Evolutionary conservation across 1,140 invertebrate genomes (phyloP), one percentile per base, ranked within the genome.

Genomic region (Camponotus pennsylvanicus): DNA sequence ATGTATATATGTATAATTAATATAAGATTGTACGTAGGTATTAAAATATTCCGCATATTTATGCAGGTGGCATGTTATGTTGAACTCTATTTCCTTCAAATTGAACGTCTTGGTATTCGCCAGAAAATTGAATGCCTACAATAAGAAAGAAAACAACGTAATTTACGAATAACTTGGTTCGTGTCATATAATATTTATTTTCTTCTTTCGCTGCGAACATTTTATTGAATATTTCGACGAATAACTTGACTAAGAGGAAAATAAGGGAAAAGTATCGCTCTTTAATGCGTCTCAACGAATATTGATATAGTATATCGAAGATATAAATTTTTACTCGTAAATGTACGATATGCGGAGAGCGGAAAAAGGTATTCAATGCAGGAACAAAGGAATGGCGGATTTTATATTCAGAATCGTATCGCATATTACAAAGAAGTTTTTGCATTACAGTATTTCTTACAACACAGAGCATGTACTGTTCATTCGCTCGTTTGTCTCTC

Each of bases 21-120:
- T 61, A 34, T 40, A 87, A 79, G 52, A 64, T 11, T 73, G 40
- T 79, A 84, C 75, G 66, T 67, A 84, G 45, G 69, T 90, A 90
- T 90, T 90, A 90, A 86, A 89, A 90, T 90, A 89, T 90, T 70
- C 67, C 59, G 77, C 66, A 89, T 89, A 78, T 84, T 71, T 61
- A 80, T 82, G n/a, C 32, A 32, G 52, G 18, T 66, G 42, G 80
- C 34, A 67, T 70, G 79, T 89, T 86, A 64, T 76, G 67, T 75
- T 69, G 61, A 89, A 89, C 75, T 69, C 88, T 79, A 79, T 89
- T 89, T 89, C 69, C 45, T 87, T 80, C 40, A 34, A 63, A 90
- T 89, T 85, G 85, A 87, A 89, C 78, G 73, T 73, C 32, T 42
- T 61, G 57, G 61, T 59, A 87, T 79, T 79, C 61, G 69, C 40